Evolutionary conservation across 2,888 invertebrate genomes (phyloP).

Genomic region (Capitulum mitella): DNA sequence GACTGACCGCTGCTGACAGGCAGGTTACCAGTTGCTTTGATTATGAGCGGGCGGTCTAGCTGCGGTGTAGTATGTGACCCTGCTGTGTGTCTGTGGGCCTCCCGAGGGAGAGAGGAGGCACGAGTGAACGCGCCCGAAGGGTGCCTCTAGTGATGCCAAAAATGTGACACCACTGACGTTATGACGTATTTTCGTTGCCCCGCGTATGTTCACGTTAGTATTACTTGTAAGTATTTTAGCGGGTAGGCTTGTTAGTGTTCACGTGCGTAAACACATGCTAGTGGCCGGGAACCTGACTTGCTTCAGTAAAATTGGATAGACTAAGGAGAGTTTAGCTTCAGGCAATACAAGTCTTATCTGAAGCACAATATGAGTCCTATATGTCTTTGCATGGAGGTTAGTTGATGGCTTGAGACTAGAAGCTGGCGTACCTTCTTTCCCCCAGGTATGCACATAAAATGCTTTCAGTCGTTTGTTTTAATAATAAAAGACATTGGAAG

Average conservation of each 20-base stretch:
- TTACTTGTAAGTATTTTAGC: not conserved
- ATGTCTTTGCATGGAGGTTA: not conserved
- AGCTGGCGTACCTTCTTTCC: not conserved
- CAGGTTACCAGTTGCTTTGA: too few relatives aligned
- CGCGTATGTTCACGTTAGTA: conserved; percentile 1
- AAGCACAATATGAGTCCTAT: not conserved
- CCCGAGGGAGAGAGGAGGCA: not conserved
- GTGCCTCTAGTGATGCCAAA: conserved; percentile 5
- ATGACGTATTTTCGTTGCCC: not conserved
- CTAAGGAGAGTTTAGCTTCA: not conserved
- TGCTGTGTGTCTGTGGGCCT: not conserved
- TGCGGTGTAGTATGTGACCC: not conserved
- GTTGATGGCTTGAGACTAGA: not conserved
- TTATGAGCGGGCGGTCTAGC: too few relatives aligned
- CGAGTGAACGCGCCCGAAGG: not conserved
- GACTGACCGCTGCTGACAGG: not conserved
- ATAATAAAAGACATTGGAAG: not conserved
- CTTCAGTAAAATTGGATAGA: not conserved
- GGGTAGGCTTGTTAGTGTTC: not conserved
- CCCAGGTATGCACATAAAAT: not conserved
- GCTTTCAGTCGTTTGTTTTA: conserved; percentile 22
- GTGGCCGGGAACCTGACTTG: not conserved
- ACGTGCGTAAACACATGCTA: not conserved
- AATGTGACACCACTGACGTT: not conserved
- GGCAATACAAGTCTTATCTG: not conserved